phyloP scores from a whole-genome alignment of 2,888 invertebrate species.

The Ophioninae sp. region DNA sequence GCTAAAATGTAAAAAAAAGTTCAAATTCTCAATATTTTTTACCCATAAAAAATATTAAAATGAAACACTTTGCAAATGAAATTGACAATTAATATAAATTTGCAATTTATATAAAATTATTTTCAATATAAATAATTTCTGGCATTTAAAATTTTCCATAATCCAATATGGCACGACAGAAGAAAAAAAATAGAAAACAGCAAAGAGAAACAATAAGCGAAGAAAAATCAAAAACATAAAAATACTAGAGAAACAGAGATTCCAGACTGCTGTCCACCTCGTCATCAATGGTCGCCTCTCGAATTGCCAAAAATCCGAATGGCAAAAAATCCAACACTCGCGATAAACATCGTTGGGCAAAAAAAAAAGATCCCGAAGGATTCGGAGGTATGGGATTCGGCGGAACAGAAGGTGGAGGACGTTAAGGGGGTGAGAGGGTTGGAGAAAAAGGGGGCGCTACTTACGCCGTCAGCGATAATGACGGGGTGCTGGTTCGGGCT shows the following conservation, averaged over 20 bases:
- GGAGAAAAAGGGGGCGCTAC: conserved; percentile 73
- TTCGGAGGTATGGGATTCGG: conserved; percentile 33
- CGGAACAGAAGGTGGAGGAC: conserved; percentile 38
- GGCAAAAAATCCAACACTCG: conserved; percentile 57
- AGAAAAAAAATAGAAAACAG: too few relatives aligned
- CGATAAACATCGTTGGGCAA: conserved; percentile 76
- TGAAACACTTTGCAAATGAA: too few relatives aligned
- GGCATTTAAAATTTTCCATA: too few relatives aligned
- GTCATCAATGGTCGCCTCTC: neutral
- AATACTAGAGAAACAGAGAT: neutral
- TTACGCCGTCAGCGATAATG: conserved; percentile 81
- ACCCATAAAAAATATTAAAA: too few relatives aligned
- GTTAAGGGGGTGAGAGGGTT: conserved; percentile 43
- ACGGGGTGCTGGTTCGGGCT: conserved; percentile 79
- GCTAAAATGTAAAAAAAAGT: too few relatives aligned
- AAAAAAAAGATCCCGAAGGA: conserved; percentile 62
- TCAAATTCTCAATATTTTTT: too few relatives aligned
- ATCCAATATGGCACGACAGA: too few relatives aligned
- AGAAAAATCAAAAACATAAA: neutral
- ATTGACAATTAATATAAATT: too few relatives aligned
- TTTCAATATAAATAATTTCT: too few relatives aligned
- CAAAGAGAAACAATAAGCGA: too few relatives aligned
- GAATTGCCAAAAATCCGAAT: conserved; percentile 17
- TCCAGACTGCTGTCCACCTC: neutral
- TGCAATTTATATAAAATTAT: too few relatives aligned